These are phyloP conservation scores for Bujurquina vittata DNA, from an alignment of 2,113 vertebrate species.

Conservation along the genomic window DNA sequence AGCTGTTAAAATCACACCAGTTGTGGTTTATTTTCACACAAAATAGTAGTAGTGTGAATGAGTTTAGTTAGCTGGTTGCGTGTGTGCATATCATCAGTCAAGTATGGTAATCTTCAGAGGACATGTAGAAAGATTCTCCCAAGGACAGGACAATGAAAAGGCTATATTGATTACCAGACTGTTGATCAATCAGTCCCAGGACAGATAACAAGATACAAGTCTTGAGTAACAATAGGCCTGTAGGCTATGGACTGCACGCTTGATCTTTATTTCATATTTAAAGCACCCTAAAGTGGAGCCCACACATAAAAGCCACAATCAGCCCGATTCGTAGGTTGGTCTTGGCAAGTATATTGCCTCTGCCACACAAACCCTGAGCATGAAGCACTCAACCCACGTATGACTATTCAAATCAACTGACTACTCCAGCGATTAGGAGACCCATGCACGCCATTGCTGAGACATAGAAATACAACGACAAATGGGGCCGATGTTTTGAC, in stretches of 20 bases:
- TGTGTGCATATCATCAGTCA: constrained; percentile 67
- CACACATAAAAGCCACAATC: not conserved
- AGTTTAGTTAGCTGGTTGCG: constrained; percentile 36
- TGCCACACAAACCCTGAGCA: constrained; percentile 3
- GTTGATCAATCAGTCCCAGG: constrained; percentile 69
- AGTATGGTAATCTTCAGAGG: constrained; percentile 70
- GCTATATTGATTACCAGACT: constrained; percentile 64
- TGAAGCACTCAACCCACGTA: constrained; percentile 20
- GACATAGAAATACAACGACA: not conserved
- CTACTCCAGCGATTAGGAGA: not conserved
- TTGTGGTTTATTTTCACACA: constrained; percentile 55
- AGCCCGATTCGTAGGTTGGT: not conserved
- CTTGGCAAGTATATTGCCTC: constrained; percentile 12
- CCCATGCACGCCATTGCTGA: not conserved
- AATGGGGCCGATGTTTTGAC: constrained; percentile 11
- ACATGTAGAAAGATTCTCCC: constrained; percentile 70
- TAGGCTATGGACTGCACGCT: constrained; percentile 33
- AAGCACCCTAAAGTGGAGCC: not conserved
- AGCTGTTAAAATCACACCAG: constrained; percentile 67
- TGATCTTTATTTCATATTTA: constrained; percentile 24
- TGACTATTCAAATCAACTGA: constrained; percentile 26
- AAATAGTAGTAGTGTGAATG: constrained; percentile 26
- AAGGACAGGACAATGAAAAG: constrained; percentile 74
- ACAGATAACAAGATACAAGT: constrained; percentile 71
- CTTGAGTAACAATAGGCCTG: constrained; percentile 60